Conservation (phyloP, 2,797 vertebrate species). For the Mus minutoides region DNA sequence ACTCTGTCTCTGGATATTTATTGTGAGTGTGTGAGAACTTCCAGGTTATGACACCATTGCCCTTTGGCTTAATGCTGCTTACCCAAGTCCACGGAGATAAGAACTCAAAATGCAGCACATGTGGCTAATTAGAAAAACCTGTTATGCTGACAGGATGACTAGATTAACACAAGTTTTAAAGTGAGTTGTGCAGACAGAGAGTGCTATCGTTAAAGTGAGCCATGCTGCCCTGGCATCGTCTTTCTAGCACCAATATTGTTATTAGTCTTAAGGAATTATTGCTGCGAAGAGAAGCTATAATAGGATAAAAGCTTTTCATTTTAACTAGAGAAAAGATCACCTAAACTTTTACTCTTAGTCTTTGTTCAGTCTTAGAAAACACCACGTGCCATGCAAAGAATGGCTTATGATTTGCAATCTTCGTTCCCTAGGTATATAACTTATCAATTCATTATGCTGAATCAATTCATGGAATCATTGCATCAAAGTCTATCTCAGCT, state of each 20-base stretch:
- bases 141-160: not conserved
- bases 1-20: slow-evolving; percentile 36
- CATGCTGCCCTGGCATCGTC: not conserved
- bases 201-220: slow-evolving; percentile 37
- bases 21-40: slow-evolving; percentile 47
- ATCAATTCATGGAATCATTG: not conserved
- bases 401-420: slow-evolving; percentile 30
- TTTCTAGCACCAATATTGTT: slow-evolving; percentile 62
- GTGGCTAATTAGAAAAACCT: slow-evolving; percentile 69
- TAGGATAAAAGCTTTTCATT: slow-evolving; percentile 72
- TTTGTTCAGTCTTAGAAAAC: slow-evolving; percentile 57
- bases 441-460: slow-evolving; percentile 18
- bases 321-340: slow-evolving; percentile 64
- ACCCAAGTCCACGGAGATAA: not conserved
- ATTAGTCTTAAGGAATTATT: slow-evolving; percentile 49
- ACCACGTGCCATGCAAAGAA: not conserved
- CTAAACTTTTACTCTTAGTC: slow-evolving; percentile 49
- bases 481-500: slow-evolving; percentile 27
- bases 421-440: not conserved
- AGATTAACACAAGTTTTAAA: slow-evolving; percentile 38
- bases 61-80: slow-evolving; percentile 49
- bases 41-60: slow-evolving; percentile 48
- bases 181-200: not conserved
- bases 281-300: not conserved
- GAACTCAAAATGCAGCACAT: slow-evolving; percentile 50